Percentiles rank a stretch among this genome's conserved stretches.
phyloP scores from a whole-genome alignment of 2,797 vertebrate genomes.

The Falco concolor region DNA sequence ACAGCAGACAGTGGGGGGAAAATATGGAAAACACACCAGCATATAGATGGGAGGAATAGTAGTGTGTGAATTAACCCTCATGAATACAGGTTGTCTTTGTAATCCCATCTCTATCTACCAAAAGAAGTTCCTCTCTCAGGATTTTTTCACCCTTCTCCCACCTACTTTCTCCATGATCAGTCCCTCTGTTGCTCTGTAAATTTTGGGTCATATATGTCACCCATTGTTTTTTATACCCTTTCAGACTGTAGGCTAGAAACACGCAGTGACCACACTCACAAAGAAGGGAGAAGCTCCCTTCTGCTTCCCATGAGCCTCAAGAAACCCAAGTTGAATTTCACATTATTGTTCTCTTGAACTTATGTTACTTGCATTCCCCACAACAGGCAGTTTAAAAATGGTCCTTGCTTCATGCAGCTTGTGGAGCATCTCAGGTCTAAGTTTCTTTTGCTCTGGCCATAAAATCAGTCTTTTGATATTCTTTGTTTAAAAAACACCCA shows the following conservation, averaged over 20 bases:
- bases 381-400: not conserved
- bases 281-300: not conserved
- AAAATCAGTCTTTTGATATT: not conserved
- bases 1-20: not conserved
- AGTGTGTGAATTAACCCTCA: not conserved
- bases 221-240: not conserved
- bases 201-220: not conserved
- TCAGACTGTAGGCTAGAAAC: not conserved
- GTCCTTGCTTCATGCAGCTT: not conserved
- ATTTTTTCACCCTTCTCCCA: not conserved
- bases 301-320: not conserved
- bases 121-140: not conserved
- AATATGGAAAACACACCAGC: not conserved
- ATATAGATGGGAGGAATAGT: not conserved
- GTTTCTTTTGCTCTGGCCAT: not conserved
- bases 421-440: not conserved
- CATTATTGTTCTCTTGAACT: not conserved
- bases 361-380: not conserved
- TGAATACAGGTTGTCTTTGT: fast-evolving
- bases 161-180: not conserved
- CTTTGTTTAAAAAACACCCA: not conserved
- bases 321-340: not conserved
- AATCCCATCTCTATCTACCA: not conserved
- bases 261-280: not conserved
- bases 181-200: not conserved